These are phyloP conservation scores for Stramonita haemastoma DNA, from an alignment of 2,888 invertebrate species.

Conservation along the genomic window DNA sequence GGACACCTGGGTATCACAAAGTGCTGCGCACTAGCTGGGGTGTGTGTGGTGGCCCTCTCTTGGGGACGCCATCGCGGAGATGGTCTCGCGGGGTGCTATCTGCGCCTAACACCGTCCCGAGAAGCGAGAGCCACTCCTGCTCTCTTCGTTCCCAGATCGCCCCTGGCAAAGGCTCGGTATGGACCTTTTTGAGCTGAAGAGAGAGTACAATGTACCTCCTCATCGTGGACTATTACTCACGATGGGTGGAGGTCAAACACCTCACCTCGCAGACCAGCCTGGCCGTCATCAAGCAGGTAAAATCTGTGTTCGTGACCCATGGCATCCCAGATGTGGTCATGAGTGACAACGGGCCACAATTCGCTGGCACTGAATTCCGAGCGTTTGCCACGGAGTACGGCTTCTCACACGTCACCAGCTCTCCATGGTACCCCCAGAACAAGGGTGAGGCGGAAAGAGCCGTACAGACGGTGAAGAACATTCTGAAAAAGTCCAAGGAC, in stretches of 20 bases:
- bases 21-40: not conserved
- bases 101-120: slow-evolving; percentile 19
- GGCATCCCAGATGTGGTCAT: slow-evolving; percentile 29
- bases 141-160: slow-evolving; percentile 18
- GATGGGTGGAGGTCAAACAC: not conserved
- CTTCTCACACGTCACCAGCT: not conserved
- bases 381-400: slow-evolving; percentile 24
- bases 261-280: slow-evolving; percentile 7
- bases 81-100: not conserved
- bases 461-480: slow-evolving; percentile 18
- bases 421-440: slow-evolving; percentile 10
- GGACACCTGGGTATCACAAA: slow-evolving; percentile 16
- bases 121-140: slow-evolving; percentile 14
- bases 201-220: not conserved
- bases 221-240: not conserved
- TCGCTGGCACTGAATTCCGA: not conserved
- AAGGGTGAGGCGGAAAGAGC: slow-evolving; percentile 12
- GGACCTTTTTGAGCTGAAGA: slow-evolving; percentile 11
- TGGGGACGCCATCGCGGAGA: not conserved
- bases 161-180: slow-evolving; percentile 2
- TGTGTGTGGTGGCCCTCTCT: slow-evolving; percentile 8
- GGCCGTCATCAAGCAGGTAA: not conserved
- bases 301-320: slow-evolving; percentile 18
- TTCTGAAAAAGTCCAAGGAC: slow-evolving; percentile 31
- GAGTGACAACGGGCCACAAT: slow-evolving; percentile 38